These are phyloP conservation scores for Colletes latitarsis DNA, from an alignment of 1,140 invertebrate species.

Conservation along the genomic window DNA sequence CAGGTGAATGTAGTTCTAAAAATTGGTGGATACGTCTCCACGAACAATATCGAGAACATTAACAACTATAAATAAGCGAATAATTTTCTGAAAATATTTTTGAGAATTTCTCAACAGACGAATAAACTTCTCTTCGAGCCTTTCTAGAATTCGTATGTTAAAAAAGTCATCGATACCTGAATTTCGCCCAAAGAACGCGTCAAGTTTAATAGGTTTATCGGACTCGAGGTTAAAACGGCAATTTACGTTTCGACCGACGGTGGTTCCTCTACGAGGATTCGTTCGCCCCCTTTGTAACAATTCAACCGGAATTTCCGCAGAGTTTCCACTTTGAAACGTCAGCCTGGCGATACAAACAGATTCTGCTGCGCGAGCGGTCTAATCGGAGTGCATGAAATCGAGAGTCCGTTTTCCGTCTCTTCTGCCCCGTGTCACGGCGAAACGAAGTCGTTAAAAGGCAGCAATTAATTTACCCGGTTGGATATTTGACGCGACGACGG, in stretches of 20 bases:
- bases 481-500: conserved; percentile 24
- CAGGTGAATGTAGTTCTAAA: no score
- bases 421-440: neutral
- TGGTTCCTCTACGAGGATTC: neutral
- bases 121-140: no score
- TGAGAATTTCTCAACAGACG: no score
- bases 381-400: conserved; percentile 34
- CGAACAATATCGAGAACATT: no score
- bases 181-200: neutral
- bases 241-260: neutral
- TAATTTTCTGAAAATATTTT: no score
- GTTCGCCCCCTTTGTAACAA: neutral
- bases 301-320: conserved; percentile 14
- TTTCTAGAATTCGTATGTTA: no score
- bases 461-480: conserved; percentile 45
- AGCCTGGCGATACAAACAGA: neutral
- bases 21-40: no score
- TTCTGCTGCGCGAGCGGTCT: neutral
- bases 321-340: conserved; percentile 22
- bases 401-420: neutral
- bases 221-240: neutral
- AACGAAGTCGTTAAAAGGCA: conserved; percentile 49
- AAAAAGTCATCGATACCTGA: no score
- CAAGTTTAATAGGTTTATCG: neutral
- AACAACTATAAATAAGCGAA: no score